These are phyloP conservation scores for Dicrostonyx torquatus DNA, from an alignment of 2,797 vertebrate genomes.

Conservation along the genomic window DNA sequence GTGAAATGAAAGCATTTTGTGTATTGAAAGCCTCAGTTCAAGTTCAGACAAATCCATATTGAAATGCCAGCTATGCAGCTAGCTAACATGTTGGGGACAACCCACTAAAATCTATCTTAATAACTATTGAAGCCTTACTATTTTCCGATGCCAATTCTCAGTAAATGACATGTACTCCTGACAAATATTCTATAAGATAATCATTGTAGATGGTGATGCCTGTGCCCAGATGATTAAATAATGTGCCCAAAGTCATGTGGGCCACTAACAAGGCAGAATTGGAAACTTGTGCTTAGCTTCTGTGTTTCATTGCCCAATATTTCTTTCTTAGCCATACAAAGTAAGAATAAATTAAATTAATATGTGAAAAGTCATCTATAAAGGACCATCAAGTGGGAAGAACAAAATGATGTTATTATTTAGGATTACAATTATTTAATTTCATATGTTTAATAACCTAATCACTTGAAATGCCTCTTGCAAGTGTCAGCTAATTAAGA, in stretches of 20 bases:
- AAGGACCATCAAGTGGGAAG: neutral
- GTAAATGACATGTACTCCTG: neutral
- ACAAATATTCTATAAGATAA: neutral
- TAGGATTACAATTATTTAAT: neutral
- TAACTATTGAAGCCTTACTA: neutral
- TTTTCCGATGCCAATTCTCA: neutral
- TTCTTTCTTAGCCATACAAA: neutral
- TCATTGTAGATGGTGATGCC: neutral
- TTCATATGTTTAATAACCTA: constrained; percentile 19
- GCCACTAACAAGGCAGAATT: neutral
- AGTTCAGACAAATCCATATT: neutral
- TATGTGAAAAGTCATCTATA: neutral
- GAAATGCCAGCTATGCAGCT: neutral
- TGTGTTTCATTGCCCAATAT: neutral
- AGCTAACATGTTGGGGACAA: neutral
- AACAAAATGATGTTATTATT: neutral
- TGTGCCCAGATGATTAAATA: neutral
- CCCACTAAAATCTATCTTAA: neutral
- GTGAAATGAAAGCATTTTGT: neutral
- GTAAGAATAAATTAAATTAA: neutral
- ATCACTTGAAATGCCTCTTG: constrained; percentile 22
- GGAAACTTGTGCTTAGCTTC: neutral
- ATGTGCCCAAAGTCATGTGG: neutral
- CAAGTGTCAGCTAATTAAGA: constrained; percentile 15
- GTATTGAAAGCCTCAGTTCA: neutral